Conservation (phyloP, 2,888 invertebrate species). For the Calameuta idolon region DNA sequence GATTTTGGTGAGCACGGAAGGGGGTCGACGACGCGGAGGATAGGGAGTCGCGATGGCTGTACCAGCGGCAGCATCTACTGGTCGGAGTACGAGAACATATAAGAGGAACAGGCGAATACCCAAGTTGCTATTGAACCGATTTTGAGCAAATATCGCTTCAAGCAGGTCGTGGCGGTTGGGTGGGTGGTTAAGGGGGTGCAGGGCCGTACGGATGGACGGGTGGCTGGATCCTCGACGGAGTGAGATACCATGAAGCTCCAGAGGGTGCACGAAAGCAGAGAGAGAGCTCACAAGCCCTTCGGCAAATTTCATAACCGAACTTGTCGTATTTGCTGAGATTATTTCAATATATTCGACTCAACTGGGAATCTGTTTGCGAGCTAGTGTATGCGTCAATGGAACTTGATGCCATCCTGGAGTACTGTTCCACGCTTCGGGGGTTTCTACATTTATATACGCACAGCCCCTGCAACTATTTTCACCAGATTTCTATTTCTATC, state of each 20-base stretch:
- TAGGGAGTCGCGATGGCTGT: background rate
- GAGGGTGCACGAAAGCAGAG: conserved; percentile 39
- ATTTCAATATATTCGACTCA: conserved; percentile 68
- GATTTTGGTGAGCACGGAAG: background rate
- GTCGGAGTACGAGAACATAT: conserved; percentile 29
- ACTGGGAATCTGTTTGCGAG: conserved; percentile 64
- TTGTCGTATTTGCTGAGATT: conserved; percentile 68
- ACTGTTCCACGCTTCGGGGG: background rate
- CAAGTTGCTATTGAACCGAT: conserved; percentile 68
- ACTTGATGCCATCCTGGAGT: conserved; percentile 38
- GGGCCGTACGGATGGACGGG: conserved; percentile 19
- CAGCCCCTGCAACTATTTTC: background rate
- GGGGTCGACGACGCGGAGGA: background rate
- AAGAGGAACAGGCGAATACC: conserved; percentile 63
- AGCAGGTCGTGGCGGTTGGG: conserved; percentile 53
- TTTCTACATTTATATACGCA: background rate
- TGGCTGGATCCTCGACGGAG: conserved; percentile 24
- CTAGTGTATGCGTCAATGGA: conserved; percentile 67
- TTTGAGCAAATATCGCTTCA: conserved; percentile 66
- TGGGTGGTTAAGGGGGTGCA: conserved; percentile 34
- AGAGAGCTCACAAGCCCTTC: conserved; percentile 65
- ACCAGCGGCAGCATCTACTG: background rate
- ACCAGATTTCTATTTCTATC: background rate
- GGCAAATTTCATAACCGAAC: conserved; percentile 68
- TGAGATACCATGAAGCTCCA: conserved; percentile 25